Conservation (phyloP, 2,797 vertebrate species). For the Poeciliopsis gracilis region DNA sequence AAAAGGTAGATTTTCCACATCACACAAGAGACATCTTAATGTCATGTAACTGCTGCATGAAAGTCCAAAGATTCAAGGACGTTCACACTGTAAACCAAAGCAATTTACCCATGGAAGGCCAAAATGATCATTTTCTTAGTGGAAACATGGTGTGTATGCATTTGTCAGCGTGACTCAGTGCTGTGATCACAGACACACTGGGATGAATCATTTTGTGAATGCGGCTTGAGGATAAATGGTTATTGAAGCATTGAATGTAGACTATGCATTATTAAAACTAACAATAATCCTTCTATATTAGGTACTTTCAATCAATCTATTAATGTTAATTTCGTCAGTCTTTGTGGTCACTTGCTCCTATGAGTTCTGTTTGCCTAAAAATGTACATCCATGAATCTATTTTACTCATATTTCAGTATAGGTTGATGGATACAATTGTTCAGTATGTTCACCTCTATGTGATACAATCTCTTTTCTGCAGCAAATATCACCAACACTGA, state of each 20-base stretch:
- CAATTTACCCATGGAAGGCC: background rate
- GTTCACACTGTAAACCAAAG: background rate
- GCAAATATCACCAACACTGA: background rate
- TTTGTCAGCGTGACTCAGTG: slow-evolving; percentile 64
- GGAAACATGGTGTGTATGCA: slow-evolving; percentile 5
- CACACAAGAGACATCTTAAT: background rate
- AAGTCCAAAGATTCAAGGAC: background rate
- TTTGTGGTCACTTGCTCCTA: background rate
- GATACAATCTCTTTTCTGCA: background rate
- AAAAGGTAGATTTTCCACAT: background rate
- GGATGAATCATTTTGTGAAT: slow-evolving; percentile 62
- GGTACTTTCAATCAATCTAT: background rate
- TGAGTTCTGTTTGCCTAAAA: background rate
- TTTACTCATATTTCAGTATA: background rate
- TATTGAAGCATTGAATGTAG: slow-evolving; percentile 23
- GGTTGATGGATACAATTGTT: background rate
- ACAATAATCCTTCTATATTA: background rate
- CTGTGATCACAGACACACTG: slow-evolving; percentile 50
- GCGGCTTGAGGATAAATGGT: slow-evolving; percentile 40
- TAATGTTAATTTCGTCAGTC: slow-evolving; percentile 15
- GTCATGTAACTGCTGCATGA: background rate
- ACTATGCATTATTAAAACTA: background rate
- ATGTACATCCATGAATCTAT: background rate
- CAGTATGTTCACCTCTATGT: background rate
- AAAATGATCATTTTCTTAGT: slow-evolving; percentile 9